Evolutionary conservation across 2,888 invertebrate genomes (phyloP).

Genomic region (Tricholauxania praeusta): DNA sequence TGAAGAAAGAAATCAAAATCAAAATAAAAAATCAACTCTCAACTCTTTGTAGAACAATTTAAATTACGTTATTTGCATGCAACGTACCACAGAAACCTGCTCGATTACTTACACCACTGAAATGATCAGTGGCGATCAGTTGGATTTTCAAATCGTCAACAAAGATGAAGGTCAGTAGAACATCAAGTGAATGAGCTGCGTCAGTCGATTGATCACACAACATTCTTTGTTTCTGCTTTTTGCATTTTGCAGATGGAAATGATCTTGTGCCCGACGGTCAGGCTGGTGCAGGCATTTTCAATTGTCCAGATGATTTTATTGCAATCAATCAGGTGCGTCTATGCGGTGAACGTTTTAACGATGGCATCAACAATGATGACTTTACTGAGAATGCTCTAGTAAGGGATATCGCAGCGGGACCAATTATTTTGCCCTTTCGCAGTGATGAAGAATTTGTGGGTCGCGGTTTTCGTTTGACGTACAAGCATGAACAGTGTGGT

Average conservation of each 20-base stretch:
- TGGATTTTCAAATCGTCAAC: constrained; percentile 77
- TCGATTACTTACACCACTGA: constrained; percentile 73
- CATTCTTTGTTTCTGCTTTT: constrained; percentile 16
- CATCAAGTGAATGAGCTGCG: not conserved
- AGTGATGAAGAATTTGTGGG: constrained; percentile 76
- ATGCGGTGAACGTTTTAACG: constrained; percentile 81
- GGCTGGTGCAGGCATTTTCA: constrained; percentile 80
- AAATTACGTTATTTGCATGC: constrained; percentile 81
- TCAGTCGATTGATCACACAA: constrained; percentile 3
- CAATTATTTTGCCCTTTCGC: constrained; percentile 77
- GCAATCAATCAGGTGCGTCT: constrained; percentile 77
- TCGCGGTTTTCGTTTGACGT: constrained; percentile 77
- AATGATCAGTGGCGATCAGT: constrained; percentile 67
- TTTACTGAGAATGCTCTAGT: constrained; percentile 78
- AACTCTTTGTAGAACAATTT: constrained; percentile 75
- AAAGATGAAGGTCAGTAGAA: constrained; percentile 72
- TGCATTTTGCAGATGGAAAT: constrained; percentile 70
- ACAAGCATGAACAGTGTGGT: constrained; percentile 76
- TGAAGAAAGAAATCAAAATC: not conserved
- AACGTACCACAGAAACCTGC: constrained; percentile 74
- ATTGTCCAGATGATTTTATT: constrained; percentile 82
- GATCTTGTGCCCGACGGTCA: constrained; percentile 76
- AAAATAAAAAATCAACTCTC: not conserved
- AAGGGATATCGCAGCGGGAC: constrained; percentile 77
- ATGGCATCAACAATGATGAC: constrained; percentile 71